phyloP scores from a whole-genome alignment of 92 coral and sea anemone genomes.

The Virgularia gustaviana region DNA sequence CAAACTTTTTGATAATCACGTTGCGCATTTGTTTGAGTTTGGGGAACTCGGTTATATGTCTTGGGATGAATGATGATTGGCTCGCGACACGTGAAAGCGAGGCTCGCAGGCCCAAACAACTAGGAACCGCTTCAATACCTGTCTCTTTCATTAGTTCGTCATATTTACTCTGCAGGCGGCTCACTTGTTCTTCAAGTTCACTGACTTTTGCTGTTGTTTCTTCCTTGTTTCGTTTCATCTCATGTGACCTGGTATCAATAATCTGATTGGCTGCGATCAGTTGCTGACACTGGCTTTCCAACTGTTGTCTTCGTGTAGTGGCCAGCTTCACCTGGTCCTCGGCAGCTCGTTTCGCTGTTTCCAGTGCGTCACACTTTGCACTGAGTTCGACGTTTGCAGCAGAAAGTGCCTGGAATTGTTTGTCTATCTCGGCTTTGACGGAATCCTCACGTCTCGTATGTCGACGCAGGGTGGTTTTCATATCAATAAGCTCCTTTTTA shows the following conservation, averaged over 20 bases:
- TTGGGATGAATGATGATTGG: neutral
- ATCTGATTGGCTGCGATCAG: constrained; percentile 25
- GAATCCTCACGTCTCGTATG: constrained; percentile 21
- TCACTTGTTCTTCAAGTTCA: constrained; percentile 4
- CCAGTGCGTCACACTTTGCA: constrained; percentile 26
- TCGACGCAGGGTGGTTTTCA: constrained; percentile 14
- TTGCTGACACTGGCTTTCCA: constrained; percentile 33
- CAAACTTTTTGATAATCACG: too few species aligned
- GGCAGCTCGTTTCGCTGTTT: neutral
- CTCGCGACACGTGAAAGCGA: neutral
- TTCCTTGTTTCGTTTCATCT: constrained; percentile 10
- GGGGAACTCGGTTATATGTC: too few species aligned
- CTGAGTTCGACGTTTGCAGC: constrained; percentile 17
- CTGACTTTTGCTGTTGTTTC: constrained; percentile 15
- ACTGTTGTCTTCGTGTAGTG: neutral
- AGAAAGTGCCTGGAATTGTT: constrained; percentile 21
- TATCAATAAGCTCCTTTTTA: constrained; percentile 10
- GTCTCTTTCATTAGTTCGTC: constrained; percentile 8
- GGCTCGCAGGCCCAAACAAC: too few species aligned
- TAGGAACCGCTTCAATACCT: constrained; percentile 1
- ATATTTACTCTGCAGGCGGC: neutral
- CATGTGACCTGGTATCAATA: constrained; percentile 18
- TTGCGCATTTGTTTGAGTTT: too few species aligned
- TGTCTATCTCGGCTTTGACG: constrained; percentile 15
- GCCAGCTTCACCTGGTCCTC: constrained; percentile 5